phyloP scores from a whole-genome alignment of 2,113 vertebrate genomes.

The Leucoraja erinaceus region DNA sequence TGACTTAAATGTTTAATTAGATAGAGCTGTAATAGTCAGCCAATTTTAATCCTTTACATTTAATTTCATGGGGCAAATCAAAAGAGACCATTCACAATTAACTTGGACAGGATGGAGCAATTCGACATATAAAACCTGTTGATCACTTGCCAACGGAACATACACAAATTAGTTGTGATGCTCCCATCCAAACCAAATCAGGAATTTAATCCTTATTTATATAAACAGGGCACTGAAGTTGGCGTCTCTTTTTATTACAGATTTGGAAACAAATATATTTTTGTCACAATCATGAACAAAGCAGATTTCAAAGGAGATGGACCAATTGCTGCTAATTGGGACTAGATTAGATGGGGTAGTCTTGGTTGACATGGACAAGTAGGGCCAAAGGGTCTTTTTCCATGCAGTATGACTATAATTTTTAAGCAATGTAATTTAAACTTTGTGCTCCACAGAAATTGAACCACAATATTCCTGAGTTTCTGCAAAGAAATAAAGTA shows the following conservation, averaged over 20 bases:
- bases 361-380: too few species aligned
- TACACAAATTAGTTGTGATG: background rate
- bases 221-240: background rate
- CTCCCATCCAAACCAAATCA: background rate
- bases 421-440: background rate
- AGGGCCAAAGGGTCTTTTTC: too few species aligned
- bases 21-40: background rate
- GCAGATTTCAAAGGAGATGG: too few species aligned
- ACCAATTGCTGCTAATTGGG: too few species aligned
- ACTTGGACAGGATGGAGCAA: background rate
- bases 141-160: background rate
- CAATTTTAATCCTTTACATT: background rate
- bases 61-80: background rate
- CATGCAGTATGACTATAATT: too few species aligned
- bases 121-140: background rate
- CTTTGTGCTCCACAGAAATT: background rate
- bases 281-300: background rate
- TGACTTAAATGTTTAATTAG: conserved; percentile 12
- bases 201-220: background rate
- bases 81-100: conserved; percentile 14
- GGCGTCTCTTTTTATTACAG: background rate
- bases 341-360: too few species aligned
- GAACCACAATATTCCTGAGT: background rate
- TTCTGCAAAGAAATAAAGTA: background rate
- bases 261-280: background rate